Conservation (phyloP, 2,888 invertebrate genomes). For the Zaprionus obscuricornis region DNA sequence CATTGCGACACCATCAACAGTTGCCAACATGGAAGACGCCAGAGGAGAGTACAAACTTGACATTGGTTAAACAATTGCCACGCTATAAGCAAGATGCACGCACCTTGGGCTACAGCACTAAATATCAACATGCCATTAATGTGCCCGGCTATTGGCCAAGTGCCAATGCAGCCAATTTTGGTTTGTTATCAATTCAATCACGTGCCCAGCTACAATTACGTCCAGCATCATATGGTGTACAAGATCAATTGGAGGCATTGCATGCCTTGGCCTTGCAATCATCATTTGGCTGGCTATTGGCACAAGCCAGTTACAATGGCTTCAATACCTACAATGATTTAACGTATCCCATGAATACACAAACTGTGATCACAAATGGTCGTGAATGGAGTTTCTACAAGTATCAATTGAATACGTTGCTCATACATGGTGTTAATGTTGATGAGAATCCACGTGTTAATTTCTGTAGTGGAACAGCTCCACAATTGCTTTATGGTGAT, state of each 20-base stretch:
- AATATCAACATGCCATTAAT: conserved; percentile 87
- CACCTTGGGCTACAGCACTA: conserved; percentile 85
- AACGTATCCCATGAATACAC: conserved; percentile 95
- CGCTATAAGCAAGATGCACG: conserved; percentile 86
- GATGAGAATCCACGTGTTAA: conserved; percentile 89
- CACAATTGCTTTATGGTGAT: conserved; percentile 89
- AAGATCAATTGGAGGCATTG: conserved; percentile 87
- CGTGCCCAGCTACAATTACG: conserved; percentile 86
- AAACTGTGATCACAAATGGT: conserved; percentile 95
- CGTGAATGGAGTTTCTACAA: conserved; percentile 92
- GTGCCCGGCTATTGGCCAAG: conserved; percentile 95
- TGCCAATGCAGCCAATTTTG: conserved; percentile 88
- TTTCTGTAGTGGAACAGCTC: conserved; percentile 90
- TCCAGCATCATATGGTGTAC: conserved; percentile 83
- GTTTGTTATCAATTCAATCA: conserved; percentile 89
- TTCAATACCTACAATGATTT: conserved; percentile 95
- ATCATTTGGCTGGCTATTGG: conserved; percentile 91
- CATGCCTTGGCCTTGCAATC: conserved; percentile 90
- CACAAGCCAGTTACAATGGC: conserved; percentile 92
- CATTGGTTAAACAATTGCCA: conserved; percentile 84
- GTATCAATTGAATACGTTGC: conserved; percentile 95
- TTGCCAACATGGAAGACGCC: conserved; percentile 87
- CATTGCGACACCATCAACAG: conserved; percentile 88
- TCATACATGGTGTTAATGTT: conserved; percentile 87
- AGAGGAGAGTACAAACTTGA: conserved; percentile 85